Conservation (phyloP, 2,888 invertebrate species). For the Kryphioiulus occultus region DNA sequence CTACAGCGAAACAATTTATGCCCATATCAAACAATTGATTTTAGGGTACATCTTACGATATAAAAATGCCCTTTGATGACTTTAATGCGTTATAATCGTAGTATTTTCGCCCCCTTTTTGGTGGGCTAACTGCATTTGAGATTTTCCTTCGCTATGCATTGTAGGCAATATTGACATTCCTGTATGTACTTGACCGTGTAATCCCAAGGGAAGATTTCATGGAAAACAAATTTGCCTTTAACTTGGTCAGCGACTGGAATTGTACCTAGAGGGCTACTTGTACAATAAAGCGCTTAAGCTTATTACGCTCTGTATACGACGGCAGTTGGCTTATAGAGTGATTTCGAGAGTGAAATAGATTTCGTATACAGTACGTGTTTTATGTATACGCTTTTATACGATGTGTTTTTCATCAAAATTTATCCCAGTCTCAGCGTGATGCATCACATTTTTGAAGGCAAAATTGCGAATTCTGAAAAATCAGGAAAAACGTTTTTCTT, state of each 20-base stretch:
- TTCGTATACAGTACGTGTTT: background rate
- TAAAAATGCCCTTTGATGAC: background rate
- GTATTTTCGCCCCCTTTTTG: background rate
- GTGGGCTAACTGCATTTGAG: background rate
- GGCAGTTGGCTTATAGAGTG: background rate
- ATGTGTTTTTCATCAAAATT: background rate
- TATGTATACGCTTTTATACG: background rate
- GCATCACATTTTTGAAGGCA: background rate
- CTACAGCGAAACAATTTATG: no score
- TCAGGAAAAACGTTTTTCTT: background rate
- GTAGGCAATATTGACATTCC: conserved; percentile 13
- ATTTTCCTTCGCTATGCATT: background rate
- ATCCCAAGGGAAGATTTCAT: background rate
- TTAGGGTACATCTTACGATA: background rate
- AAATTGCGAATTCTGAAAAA: background rate
- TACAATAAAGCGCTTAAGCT: background rate
- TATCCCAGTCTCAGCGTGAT: background rate
- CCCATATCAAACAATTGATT: background rate
- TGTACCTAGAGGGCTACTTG: background rate
- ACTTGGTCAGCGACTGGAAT: background rate
- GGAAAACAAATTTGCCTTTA: conserved; percentile 14
- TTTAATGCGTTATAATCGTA: background rate
- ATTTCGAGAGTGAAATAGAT: background rate
- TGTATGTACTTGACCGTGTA: background rate
- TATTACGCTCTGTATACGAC: background rate